Evolutionary conservation across 23 tunicate genomes (phyloP).

Genomic region (Ciona savignyi): DNA sequence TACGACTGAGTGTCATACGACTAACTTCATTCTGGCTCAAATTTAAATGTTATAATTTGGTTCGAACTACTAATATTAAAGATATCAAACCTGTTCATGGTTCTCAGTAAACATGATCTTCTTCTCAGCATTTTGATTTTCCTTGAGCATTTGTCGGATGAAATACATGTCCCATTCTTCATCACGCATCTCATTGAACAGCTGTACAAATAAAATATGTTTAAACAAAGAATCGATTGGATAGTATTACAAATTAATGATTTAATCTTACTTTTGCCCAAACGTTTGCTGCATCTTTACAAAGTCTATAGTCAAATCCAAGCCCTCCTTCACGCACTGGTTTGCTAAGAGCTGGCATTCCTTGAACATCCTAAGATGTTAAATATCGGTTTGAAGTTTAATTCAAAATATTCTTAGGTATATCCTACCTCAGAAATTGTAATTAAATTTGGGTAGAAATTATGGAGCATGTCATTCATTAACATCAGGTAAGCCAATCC

Average conservation of each 20-base stretch:
- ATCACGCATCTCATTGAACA: slow-evolving; percentile 68
- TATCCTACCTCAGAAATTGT: slow-evolving; percentile 65
- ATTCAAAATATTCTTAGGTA: neutral
- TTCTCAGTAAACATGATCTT: slow-evolving; percentile 68
- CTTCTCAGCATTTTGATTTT: slow-evolving; percentile 68
- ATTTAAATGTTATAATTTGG: neutral
- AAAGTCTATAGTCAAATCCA: slow-evolving; percentile 92
- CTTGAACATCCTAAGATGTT: slow-evolving; percentile 74
- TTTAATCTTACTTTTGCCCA: slow-evolving; percentile 62
- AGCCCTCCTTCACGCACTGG: slow-evolving; percentile 92
- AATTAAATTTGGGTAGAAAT: slow-evolving; percentile 44
- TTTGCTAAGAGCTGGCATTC: slow-evolving; percentile 90
- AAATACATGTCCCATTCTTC: slow-evolving; percentile 92
- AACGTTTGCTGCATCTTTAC: slow-evolving; percentile 75
- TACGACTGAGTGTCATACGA: slow-evolving; percentile 33
- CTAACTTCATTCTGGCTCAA: too few relatives aligned
- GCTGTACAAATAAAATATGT: slow-evolving; percentile 8
- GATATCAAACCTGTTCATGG: slow-evolving; percentile 82
- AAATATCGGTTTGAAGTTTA: too few relatives aligned
- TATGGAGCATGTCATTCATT: slow-evolving; percentile 62
- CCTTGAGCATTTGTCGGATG: slow-evolving; percentile 51
- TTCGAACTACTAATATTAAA: neutral
- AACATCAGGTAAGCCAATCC: slow-evolving; percentile 66
- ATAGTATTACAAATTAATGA: too few relatives aligned
- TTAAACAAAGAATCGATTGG: neutral